phyloP scores from a whole-genome alignment of 2,113 vertebrate species.

The Amia ocellicauda region DNA sequence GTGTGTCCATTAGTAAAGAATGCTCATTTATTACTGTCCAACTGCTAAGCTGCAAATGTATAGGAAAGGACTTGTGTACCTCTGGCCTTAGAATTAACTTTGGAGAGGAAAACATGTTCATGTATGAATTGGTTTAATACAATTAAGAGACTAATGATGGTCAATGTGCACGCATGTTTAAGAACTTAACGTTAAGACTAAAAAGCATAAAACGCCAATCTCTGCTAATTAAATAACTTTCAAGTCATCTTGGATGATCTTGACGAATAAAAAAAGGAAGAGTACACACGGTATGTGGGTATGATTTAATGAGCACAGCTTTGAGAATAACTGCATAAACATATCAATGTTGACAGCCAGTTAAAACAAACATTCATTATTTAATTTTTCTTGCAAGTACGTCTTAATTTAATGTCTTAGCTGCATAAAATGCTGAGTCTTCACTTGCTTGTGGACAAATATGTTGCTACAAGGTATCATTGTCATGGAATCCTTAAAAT shows the following conservation, averaged over 20 bases:
- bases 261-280: neutral
- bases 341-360: neutral
- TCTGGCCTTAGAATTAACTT: too few species aligned
- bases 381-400: neutral
- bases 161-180: neutral
- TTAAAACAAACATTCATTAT: neutral
- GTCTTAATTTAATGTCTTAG: neutral
- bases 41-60: too few species aligned
- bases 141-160: neutral
- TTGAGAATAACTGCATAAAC: neutral
- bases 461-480: neutral
- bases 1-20: too few species aligned
- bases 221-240: neutral
- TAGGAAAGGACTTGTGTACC: too few species aligned
- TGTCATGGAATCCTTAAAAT: neutral
- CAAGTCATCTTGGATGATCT: neutral
- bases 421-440: neutral
- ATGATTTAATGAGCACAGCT: conserved; percentile 1
- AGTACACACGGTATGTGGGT: neutral
- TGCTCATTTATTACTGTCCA: too few species aligned
- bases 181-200: neutral
- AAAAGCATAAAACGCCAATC: neutral
- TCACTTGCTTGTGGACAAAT: neutral
- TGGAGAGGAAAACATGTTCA: too few species aligned
- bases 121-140: neutral